These are phyloP conservation scores for Rostratula benghalensis DNA, from an alignment of 2,113 vertebrate genomes.

Conservation along the genomic window DNA sequence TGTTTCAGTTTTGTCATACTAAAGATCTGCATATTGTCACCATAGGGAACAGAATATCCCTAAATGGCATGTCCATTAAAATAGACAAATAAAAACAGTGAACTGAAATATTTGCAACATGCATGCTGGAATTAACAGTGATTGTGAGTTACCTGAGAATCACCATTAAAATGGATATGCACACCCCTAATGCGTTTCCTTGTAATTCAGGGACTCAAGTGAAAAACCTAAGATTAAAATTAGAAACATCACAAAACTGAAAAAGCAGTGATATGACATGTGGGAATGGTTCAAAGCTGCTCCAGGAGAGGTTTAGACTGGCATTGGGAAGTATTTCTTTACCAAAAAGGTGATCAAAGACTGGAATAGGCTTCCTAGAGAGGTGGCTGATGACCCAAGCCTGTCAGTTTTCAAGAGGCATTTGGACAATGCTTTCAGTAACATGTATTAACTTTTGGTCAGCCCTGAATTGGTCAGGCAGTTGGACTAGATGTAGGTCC, in stretches of 20 bases:
- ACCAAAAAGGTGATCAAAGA: rapidly evolving
- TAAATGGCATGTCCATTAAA: not conserved
- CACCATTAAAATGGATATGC: not conserved
- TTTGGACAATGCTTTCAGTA: not conserved
- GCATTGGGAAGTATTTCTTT: not conserved
- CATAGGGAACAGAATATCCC: not conserved
- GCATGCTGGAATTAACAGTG: not conserved
- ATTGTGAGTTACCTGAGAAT: not conserved
- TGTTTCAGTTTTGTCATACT: not conserved
- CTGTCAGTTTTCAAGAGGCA: not conserved
- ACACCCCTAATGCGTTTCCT: not conserved
- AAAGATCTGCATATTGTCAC: not conserved
- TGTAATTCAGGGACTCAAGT: not conserved
- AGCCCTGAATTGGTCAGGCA: not conserved
- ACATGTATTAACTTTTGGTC: not conserved
- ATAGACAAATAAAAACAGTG: not conserved
- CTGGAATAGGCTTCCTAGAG: not conserved
- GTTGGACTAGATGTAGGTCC: too few species aligned
- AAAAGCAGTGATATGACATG: not conserved
- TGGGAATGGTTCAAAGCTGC: not conserved
- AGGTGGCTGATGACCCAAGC: rapidly evolving
- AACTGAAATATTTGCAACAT: not conserved
- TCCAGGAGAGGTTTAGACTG: too few species aligned
- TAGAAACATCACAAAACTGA: not conserved
- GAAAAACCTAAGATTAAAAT: not conserved